phyloP scores from a whole-genome alignment of 2,888 invertebrate species.

The Diplazon laetatorius region DNA sequence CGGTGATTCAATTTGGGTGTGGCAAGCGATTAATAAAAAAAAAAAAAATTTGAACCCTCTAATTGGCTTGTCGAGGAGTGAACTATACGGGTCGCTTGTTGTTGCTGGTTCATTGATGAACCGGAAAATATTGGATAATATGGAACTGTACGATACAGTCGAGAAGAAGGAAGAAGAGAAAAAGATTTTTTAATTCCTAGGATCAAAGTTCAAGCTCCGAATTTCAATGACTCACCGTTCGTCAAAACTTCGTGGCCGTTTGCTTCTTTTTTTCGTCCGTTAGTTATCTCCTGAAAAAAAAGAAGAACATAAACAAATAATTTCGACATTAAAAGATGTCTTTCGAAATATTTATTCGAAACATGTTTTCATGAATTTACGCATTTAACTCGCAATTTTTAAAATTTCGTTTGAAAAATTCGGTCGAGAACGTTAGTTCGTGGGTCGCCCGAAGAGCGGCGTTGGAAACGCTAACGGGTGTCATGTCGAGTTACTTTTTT shows the following conservation, averaged over 20 bases:
- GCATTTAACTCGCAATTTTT: too few species aligned
- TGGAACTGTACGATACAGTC: too few species aligned
- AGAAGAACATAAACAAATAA: neutral
- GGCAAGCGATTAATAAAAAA: too few species aligned
- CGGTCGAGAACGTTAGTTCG: too few species aligned
- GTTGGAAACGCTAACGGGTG: too few species aligned
- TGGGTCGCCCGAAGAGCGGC: too few species aligned
- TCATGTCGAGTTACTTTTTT: too few species aligned
- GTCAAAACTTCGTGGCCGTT: constrained; percentile 76
- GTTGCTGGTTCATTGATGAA: constrained; percentile 4
- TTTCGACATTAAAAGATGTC: too few species aligned
- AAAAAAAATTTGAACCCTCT: neutral
- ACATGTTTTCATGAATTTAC: too few species aligned
- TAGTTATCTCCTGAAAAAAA: constrained; percentile 77
- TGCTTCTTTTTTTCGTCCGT: constrained; percentile 75
- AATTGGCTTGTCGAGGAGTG: constrained; percentile 8
- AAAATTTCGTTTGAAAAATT: too few species aligned
- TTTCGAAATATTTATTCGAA: too few species aligned
- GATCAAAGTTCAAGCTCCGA: constrained; percentile 28
- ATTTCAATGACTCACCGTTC: constrained; percentile 77
- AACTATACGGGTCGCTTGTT: constrained; percentile 13
- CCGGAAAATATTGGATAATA: constrained; percentile 1
- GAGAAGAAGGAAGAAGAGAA: neutral
- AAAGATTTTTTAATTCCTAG: neutral
- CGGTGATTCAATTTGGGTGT: too few species aligned